Base-by-base conservation (phyloP, 2,888 invertebrate species). In the Aporophyla lueneburgensis region DNA sequence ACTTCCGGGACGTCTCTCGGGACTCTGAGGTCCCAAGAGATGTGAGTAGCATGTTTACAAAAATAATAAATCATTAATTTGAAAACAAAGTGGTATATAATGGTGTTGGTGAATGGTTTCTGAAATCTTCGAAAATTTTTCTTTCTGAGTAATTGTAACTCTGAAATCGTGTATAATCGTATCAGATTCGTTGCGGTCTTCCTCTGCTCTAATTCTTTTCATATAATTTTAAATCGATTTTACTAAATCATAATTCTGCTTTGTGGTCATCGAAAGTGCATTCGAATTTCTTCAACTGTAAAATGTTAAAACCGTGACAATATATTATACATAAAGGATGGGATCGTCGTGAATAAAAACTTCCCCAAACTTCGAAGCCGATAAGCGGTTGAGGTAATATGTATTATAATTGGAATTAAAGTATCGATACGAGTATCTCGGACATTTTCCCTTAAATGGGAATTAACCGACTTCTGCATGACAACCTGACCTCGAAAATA, bases 371-470 rank as follows among this genome's bases (percentile, higher is more conserved):
- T 86, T 80, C 87, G 88, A 89, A 91, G 90, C 91, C 89, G 89
- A 92, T 92, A 91, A 92, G 89, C 88, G 89, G 89, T 90, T 91
- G 88, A 89, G 89, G 89, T 93, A 76, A 87, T 79, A n/a, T n/a
- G n/a, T n/a, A 86, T 90, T 93, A 93, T 94, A 95, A 95, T 95
- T 95, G 94, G 94, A 94, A 95, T 94, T 93, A 93, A 95, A 86
- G 94, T 94, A 95, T 94, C 95, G 94, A 93, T 94, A 93, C 91
- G 89, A 93, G 93, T 93, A 94, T 94, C 93, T 93, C 91, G 91
- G 87, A 88, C 90, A 92, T 93, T 92, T 94, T 92, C 89, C 86
- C 84, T 88, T 80, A 76, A 65, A 63, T 51, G 24, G 76, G 62
- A 78, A 76, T 85, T 78, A 76, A 74, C 84, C 84, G 69, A 78